Evolutionary conservation across 2,888 invertebrate genomes (phyloP), one percentile per base, ranked within the genome.

Genomic region (Crocallis elinguaria): DNA sequence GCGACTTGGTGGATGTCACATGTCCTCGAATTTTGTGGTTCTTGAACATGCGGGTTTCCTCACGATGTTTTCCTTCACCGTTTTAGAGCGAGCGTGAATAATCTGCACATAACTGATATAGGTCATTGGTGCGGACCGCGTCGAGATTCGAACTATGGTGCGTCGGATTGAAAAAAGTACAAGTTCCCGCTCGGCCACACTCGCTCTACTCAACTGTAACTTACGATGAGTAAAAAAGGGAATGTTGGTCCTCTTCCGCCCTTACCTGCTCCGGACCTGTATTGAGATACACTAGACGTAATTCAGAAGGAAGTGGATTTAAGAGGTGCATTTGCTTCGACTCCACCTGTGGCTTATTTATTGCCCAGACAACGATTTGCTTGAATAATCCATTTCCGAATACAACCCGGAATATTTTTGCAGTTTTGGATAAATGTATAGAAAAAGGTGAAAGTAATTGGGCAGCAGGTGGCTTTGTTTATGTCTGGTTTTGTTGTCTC

Each of bases 281-380:
- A 3, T 32, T 46, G 57, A 61, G 60, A 60, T 62, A 64, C 52
- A 68, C 60, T 59, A 66, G 58, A 73, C 64, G 71, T 72, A 67
- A 74, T 75, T 76, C 73, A 75, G 64, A 67, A 66, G 65, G 70
- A 64, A 72, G 53, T 64, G 60, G 69, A 73, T 78, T 73, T 75
- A 76, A 73, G 71, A 73, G 74, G 69, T 78, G 79, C 77, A 77
- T 76, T 76, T 71, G 69, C 72, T 69, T 66, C 66, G 53, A 62
- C 66, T 71, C 66, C 82, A 83, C 80, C 82, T 82, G 82, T 69
- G 77, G 71, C 73, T 77, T 78, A 79, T 83, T 81, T 82, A 82
- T 78, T 57, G 64, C 59, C 62, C 37, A 60, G 69, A 54, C 66
- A 64, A 51, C 69, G 62, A 65, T 70, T 62, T 62, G 58, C 63